These are phyloP conservation scores for Torymus texanus DNA, from an alignment of 2,888 invertebrate species.

Conservation along the genomic window DNA sequence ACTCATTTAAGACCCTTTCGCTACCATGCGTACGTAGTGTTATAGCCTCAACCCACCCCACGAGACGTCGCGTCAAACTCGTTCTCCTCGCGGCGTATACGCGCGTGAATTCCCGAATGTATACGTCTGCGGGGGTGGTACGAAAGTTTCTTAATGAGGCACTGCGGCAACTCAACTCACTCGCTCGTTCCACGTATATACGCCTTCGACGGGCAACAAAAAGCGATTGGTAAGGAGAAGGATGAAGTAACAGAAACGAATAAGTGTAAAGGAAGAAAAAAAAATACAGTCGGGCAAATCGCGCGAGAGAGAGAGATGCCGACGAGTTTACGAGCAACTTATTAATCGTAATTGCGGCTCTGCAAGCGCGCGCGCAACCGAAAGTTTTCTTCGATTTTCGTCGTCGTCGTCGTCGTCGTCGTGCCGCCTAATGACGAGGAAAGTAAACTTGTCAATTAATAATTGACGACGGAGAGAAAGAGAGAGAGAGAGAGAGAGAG, in stretches of 20 bases:
- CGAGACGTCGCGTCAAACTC: constrained; percentile 34
- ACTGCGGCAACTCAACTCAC: constrained; percentile 1
- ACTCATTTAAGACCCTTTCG: neutral
- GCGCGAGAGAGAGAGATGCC: neutral
- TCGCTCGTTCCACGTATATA: no score
- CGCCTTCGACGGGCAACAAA: constrained; percentile 29
- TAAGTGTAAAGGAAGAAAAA: constrained; percentile 36
- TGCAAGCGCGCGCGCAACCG: constrained; percentile 52
- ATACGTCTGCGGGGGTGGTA: constrained; percentile 14
- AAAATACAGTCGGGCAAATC: constrained; percentile 24
- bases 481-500: no score
- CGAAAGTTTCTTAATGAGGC: constrained; percentile 54
- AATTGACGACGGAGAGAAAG: constrained; percentile 59
- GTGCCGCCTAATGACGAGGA: constrained; percentile 57
- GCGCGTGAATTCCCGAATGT: constrained; percentile 35
- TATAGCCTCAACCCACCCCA: no score
- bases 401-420: constrained; percentile 43
- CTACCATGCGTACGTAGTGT: neutral
- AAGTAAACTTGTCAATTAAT: constrained; percentile 69
- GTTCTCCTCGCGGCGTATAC: neutral
- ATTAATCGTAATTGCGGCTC: constrained; percentile 65
- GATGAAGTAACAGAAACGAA: constrained; percentile 44
- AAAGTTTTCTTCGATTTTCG: constrained; percentile 63
- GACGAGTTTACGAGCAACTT: constrained; percentile 57
- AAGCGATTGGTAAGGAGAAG: constrained; percentile 30